These are phyloP conservation scores for Petrophora chlorosata DNA, from an alignment of 2,888 invertebrate species.

Conservation along the genomic window DNA sequence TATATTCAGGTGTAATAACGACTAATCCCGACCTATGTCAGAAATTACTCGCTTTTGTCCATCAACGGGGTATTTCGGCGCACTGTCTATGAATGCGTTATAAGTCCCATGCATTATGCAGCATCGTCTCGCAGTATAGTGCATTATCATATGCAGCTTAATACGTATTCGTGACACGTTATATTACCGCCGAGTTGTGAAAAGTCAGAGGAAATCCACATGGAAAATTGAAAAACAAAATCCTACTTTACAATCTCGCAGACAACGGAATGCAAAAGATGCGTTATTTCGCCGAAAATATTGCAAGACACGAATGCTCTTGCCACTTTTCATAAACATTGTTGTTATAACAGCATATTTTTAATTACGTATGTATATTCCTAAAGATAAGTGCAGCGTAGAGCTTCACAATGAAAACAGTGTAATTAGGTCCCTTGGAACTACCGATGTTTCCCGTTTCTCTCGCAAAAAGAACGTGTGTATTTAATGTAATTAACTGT, in stretches of 20 bases:
- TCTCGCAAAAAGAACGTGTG: slow-evolving; percentile 45
- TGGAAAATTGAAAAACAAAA: slow-evolving; percentile 2
- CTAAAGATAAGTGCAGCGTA: slow-evolving; percentile 6
- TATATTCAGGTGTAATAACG: slow-evolving; percentile 64
- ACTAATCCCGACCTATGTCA: slow-evolving; percentile 53
- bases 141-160: slow-evolving; percentile 23
- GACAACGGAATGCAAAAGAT: neutral
- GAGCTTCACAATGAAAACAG: slow-evolving; percentile 26
- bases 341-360: too few relatives aligned
- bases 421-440: slow-evolving; percentile 33
- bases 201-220: neutral
- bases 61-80: slow-evolving; percentile 51
- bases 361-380: neutral
- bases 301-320: too few relatives aligned
- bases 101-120: slow-evolving; percentile 48
- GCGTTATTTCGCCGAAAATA: too few relatives aligned
- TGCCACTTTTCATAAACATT: too few relatives aligned
- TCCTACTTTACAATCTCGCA: neutral
- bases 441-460: slow-evolving; percentile 29
- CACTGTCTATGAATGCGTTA: slow-evolving; percentile 55
- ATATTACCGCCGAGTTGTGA: slow-evolving; percentile 13
- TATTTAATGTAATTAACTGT: slow-evolving; percentile 60
- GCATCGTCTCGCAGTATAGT: slow-evolving; percentile 27
- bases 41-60: slow-evolving; percentile 62
- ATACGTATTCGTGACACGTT: slow-evolving; percentile 17